Evolutionary conservation across 2,797 vertebrate species (phyloP).

Genomic region (Rhinophrynus dorsalis): DNA sequence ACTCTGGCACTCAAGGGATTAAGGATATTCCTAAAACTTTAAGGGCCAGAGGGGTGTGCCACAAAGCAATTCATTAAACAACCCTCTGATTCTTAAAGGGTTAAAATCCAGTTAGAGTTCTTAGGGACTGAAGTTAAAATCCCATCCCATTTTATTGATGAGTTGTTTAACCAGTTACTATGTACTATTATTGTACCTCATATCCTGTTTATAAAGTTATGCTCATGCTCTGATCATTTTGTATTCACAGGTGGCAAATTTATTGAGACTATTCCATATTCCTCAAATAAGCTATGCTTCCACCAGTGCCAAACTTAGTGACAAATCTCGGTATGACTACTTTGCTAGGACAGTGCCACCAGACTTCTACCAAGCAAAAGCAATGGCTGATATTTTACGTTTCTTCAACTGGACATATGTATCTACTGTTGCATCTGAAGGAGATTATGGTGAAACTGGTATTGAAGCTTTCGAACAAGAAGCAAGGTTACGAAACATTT

Average conservation of each 20-base stretch:
- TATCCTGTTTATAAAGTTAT: not conserved
- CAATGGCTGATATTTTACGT: constrained; percentile 95
- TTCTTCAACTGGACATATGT: constrained; percentile 98
- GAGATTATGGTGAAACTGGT: constrained; percentile 95
- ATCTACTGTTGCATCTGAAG: constrained; percentile 94
- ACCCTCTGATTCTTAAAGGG: too few species aligned
- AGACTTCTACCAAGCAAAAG: constrained; percentile 97
- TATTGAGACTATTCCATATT: constrained; percentile 96
- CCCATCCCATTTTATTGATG: too few species aligned
- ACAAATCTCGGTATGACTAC: constrained; percentile 95
- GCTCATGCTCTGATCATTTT: constrained; percentile 10
- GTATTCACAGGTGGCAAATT: constrained; percentile 86
- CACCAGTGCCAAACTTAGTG: constrained; percentile 96
- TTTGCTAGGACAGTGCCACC: constrained; percentile 96
- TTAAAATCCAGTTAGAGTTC: too few species aligned
- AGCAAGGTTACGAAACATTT: constrained; percentile 92
- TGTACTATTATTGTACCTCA: not conserved
- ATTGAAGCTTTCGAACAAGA: constrained; percentile 98
- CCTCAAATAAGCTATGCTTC: constrained; percentile 98
- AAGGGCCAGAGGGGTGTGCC: too few species aligned
- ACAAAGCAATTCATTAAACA: too few species aligned
- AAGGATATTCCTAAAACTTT: too few species aligned
- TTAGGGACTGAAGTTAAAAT: too few species aligned
- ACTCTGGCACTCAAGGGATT: too few species aligned
- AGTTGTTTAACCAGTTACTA: not conserved